Conservation (phyloP, 2,797 vertebrate genomes). For the Octomys mimax region DNA sequence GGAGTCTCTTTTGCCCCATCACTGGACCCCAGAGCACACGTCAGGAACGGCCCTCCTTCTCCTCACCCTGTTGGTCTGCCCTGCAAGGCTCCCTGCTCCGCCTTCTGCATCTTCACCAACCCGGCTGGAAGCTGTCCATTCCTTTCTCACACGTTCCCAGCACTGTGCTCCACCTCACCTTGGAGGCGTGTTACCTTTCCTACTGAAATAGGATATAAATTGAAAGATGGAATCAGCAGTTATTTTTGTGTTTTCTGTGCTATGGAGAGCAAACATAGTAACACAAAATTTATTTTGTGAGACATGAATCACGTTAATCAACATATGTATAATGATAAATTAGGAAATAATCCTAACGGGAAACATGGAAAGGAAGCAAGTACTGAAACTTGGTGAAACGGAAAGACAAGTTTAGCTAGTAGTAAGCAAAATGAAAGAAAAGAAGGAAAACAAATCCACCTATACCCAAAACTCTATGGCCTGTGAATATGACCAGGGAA, state of each 20-base stretch:
- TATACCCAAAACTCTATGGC: background rate
- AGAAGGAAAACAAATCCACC: constrained; percentile 1
- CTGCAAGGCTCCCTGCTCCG: rapidly evolving
- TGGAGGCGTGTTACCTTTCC: background rate
- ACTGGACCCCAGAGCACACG: background rate
- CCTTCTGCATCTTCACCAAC: rapidly evolving
- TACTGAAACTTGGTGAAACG: background rate
- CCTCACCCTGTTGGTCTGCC: too few species aligned
- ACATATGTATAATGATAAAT: background rate
- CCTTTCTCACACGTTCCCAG: background rate
- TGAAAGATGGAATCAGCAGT: background rate
- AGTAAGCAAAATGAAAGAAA: background rate
- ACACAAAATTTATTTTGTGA: background rate
- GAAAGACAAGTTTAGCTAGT: background rate
- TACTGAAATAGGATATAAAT: background rate
- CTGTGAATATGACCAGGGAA: constrained; percentile 61
- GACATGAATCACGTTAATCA: background rate
- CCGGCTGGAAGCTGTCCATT: background rate
- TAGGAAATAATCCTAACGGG: background rate
- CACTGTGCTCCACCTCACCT: background rate
- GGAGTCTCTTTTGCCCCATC: too few species aligned
- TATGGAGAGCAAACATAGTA: background rate
- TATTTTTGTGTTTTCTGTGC: background rate
- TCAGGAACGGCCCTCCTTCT: background rate
- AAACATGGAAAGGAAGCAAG: background rate